phyloP scores from a whole-genome alignment of 2,888 invertebrate genomes.

The Polyommatus icarus region DNA sequence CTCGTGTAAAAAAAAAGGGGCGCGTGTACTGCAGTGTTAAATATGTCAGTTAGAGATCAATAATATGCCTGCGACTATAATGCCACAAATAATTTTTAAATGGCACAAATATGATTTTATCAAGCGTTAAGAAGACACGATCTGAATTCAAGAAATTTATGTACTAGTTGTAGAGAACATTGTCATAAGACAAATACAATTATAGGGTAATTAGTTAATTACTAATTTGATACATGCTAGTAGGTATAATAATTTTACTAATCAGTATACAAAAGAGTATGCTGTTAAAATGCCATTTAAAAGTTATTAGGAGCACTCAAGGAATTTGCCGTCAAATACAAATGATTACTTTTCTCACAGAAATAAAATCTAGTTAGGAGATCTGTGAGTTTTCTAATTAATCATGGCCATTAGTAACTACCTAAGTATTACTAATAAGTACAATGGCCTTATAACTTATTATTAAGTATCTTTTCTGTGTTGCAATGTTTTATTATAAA shows the following conservation, averaged over 20 bases:
- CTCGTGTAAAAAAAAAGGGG: too few species aligned
- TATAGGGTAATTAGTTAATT: not conserved
- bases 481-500: not conserved
- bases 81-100: too few species aligned
- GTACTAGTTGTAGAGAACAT: too few species aligned
- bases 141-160: not conserved
- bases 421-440: not conserved
- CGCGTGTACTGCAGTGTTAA: too few species aligned
- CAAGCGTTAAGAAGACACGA: not conserved
- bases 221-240: not conserved
- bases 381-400: slow-evolving; percentile 16
- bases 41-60: too few species aligned
- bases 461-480: not conserved
- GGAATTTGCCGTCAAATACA: slow-evolving; percentile 12
- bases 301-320: not conserved
- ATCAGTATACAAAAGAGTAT: not conserved
- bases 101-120: too few species aligned
- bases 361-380: too few species aligned
- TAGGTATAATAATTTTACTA: too few species aligned
- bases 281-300: slow-evolving; percentile 4
- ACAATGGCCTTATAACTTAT: not conserved
- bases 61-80: too few species aligned
- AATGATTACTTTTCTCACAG: slow-evolving; percentile 3
- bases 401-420: not conserved
- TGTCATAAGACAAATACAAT: too few species aligned